These are phyloP conservation scores for Plutella xylostella DNA, from an alignment of 2,888 invertebrate genomes.

Conservation along the genomic window DNA sequence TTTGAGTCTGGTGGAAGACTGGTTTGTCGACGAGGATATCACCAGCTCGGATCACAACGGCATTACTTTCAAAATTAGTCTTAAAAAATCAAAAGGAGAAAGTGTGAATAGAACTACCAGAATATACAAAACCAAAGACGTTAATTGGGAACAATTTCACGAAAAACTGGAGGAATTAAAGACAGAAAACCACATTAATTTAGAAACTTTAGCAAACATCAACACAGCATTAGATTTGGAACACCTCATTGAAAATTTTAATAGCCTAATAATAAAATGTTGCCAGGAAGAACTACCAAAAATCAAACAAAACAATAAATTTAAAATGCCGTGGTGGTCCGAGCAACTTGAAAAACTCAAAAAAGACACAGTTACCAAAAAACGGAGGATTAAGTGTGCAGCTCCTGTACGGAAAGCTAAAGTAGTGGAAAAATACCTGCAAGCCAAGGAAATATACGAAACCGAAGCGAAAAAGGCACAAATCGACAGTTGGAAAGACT, in stretches of 20 bases:
- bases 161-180: not conserved
- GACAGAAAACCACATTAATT: not conserved
- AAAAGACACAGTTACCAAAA: not conserved
- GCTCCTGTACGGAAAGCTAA: too few species aligned
- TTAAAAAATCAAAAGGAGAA: not conserved
- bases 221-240: too few species aligned
- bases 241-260: too few species aligned
- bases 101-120: conserved; percentile 6
- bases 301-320: not conserved
- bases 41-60: conserved; percentile 19
- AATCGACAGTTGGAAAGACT: conserved; percentile 2
- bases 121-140: conserved; percentile 18
- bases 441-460: conserved; percentile 1
- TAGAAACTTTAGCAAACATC: too few species aligned
- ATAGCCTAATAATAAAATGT: too few species aligned
- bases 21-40: conserved; percentile 6
- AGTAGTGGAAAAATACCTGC: conserved; percentile 2
- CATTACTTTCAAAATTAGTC: conserved; percentile 16
- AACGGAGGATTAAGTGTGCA: conserved; percentile 6
- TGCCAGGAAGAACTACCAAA: not conserved
- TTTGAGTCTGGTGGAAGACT: not conserved
- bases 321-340: conserved; percentile 7
- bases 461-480: not conserved
- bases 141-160: conserved; percentile 3
- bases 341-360: conserved; percentile 1